These are phyloP conservation scores for Chrysochloris asiatica DNA, from an alignment of 2,113 vertebrate species.

Conservation along the genomic window DNA sequence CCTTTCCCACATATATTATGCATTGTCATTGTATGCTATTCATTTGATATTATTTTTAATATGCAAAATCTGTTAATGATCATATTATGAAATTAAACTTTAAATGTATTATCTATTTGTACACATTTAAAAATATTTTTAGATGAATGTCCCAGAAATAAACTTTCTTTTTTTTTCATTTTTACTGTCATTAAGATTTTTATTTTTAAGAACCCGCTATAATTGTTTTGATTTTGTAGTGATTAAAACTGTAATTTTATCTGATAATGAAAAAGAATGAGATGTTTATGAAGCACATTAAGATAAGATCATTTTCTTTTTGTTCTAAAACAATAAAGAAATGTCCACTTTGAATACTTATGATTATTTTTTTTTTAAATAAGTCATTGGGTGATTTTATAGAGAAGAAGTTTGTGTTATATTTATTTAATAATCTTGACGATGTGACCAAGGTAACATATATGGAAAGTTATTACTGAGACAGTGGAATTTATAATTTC, in stretches of 20 bases:
- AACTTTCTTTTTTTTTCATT: background rate
- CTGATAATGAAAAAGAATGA: constrained; percentile 33
- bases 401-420: background rate
- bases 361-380: background rate
- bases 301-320: background rate
- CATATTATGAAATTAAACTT: background rate
- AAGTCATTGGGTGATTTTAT: constrained; percentile 15
- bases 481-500: background rate
- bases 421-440: background rate
- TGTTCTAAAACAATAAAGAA: constrained; percentile 25
- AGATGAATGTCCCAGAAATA: background rate
- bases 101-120: background rate
- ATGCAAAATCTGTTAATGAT: constrained; percentile 18
- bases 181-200: background rate
- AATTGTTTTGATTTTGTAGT: background rate
- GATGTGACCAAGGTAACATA: background rate
- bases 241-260: background rate
- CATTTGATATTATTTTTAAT: background rate
- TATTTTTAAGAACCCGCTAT: background rate
- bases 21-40: background rate
- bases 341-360: background rate
- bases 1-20: background rate
- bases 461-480: background rate
- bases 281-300: constrained; percentile 1
- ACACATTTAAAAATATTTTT: background rate